Percentiles rank a stretch among this genome's conserved stretches.
phyloP scores from a whole-genome alignment of 2,888 invertebrate species.

The Pedicia rivosa region DNA sequence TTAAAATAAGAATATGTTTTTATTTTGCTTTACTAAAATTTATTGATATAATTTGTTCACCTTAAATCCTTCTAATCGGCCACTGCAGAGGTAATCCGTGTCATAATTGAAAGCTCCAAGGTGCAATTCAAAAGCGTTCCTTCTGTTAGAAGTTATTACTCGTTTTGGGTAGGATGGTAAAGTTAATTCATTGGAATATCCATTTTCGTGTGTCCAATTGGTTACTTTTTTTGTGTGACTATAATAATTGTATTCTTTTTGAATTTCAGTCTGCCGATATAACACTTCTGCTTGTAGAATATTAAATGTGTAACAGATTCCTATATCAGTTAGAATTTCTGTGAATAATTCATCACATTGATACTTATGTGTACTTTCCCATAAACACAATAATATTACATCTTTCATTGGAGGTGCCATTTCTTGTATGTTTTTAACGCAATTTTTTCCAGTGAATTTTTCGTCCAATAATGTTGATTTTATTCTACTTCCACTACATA shows the following conservation, averaged over 20 bases:
- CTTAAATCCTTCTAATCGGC: too few relatives aligned
- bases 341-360: constrained; percentile 42
- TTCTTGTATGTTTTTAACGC: constrained; percentile 38
- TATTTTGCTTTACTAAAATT: too few relatives aligned
- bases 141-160: too few relatives aligned
- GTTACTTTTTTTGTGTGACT: constrained; percentile 20
- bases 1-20: too few relatives aligned
- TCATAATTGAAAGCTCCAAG: too few relatives aligned
- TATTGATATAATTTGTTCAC: too few relatives aligned
- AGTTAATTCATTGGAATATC: constrained; percentile 36
- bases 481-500: too few relatives aligned
- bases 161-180: constrained; percentile 49
- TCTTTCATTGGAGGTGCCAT: constrained; percentile 36
- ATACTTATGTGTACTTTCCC: constrained; percentile 34
- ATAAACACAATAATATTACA: constrained; percentile 40
- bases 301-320: constrained; percentile 54
- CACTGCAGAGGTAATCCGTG: too few relatives aligned
- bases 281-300: constrained; percentile 40
- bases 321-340: constrained; percentile 51
- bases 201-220: constrained; percentile 47
- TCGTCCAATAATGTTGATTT: too few relatives aligned
- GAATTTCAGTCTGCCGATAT: constrained; percentile 33
- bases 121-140: too few relatives aligned
- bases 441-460: too few relatives aligned
- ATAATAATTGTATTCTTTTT: constrained; percentile 17